Evolutionary conservation across 2,797 vertebrate genomes (phyloP).

Genomic region (Erithacus rubecula): DNA sequence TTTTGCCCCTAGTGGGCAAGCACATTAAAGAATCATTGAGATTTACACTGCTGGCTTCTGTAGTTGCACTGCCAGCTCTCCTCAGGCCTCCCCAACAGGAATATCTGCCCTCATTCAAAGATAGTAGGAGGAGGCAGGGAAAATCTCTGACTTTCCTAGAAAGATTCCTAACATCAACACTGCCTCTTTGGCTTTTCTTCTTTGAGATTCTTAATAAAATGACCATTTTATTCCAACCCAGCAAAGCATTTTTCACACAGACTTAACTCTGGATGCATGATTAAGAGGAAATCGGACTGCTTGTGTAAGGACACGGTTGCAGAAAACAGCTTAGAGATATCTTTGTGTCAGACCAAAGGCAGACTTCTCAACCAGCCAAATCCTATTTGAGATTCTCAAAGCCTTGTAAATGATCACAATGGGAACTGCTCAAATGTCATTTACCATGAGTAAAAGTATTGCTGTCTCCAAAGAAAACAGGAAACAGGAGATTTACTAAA

Average conservation of each 20-base stretch:
- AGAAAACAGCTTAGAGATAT: background rate
- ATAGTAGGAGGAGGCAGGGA: fast-evolving
- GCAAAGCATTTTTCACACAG: background rate
- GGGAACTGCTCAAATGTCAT: background rate
- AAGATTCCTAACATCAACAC: background rate
- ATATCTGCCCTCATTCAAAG: background rate
- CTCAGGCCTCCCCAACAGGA: background rate
- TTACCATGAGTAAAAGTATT: background rate
- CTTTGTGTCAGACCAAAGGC: background rate
- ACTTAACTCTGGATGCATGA: background rate
- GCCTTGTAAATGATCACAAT: background rate
- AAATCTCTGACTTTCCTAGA: background rate
- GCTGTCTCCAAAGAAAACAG: background rate
- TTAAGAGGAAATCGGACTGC: background rate
- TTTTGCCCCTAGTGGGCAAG: background rate
- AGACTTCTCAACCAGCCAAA: background rate
- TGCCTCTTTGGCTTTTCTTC: background rate
- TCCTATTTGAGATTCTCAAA: background rate
- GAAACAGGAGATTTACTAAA: background rate
- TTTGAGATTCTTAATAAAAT: background rate
- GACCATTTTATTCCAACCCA: background rate
- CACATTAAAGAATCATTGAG: background rate
- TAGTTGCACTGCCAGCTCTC: background rate
- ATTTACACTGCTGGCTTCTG: background rate
- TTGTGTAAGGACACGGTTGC: background rate